These are phyloP conservation scores for Anthrax anthrax DNA, from an alignment of 2,888 invertebrate species.

Conservation along the genomic window DNA sequence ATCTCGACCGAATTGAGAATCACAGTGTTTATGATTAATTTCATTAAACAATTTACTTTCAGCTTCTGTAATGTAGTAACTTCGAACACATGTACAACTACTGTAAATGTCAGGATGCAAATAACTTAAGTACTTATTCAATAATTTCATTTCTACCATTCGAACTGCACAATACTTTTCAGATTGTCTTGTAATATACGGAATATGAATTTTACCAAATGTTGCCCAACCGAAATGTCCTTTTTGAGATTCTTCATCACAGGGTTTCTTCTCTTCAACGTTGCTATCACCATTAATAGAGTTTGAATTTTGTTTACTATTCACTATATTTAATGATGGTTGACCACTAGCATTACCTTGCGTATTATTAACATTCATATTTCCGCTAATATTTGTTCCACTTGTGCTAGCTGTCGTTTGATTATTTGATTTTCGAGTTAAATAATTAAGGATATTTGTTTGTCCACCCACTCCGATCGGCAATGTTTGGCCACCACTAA, in stretches of 20 bases:
- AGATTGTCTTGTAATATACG: constrained; percentile 69
- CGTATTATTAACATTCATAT: constrained; percentile 25
- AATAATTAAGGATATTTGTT: constrained; percentile 47
- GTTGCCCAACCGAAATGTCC: constrained; percentile 85
- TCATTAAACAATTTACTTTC: constrained; percentile 84
- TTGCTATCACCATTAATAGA: constrained; percentile 19
- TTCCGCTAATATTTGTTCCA: constrained; percentile 12
- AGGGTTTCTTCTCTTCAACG: constrained; percentile 20
- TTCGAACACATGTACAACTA: constrained; percentile 79
- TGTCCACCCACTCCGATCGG: constrained; percentile 22
- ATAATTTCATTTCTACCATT: constrained; percentile 81
- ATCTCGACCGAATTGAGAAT: constrained; percentile 76
- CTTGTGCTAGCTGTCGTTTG: constrained; percentile 9
- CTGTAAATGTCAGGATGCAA: constrained; percentile 81
- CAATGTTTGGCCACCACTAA: not conserved
- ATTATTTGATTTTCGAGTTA: constrained; percentile 36
- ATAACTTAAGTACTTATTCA: constrained; percentile 77
- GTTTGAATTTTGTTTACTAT: constrained; percentile 3
- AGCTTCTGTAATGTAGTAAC: constrained; percentile 82
- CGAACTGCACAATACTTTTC: constrained; percentile 88
- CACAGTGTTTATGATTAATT: constrained; percentile 85
- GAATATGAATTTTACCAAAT: constrained; percentile 73
- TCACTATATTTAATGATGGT: constrained; percentile 4
- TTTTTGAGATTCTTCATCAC: constrained; percentile 61
- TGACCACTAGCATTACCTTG: constrained; percentile 3